These are phyloP conservation scores for Drosophila triauraria DNA, from an alignment of 1,140 invertebrate species.

Conservation along the genomic window DNA sequence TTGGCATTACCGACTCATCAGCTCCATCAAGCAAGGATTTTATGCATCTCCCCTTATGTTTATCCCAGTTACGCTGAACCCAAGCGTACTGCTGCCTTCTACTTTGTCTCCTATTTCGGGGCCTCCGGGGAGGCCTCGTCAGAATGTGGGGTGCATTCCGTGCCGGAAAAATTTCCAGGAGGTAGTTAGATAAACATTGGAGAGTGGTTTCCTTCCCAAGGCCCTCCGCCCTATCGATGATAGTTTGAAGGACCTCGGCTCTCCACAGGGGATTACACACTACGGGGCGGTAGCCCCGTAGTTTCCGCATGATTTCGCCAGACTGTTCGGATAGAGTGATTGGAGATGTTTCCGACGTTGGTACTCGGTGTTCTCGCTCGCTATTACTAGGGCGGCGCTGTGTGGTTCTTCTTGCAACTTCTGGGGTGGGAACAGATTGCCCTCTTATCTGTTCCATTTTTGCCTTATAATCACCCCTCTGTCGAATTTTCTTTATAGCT, in stretches of 20 bases:
- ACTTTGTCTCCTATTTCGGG: slow-evolving; percentile 7
- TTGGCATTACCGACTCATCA: slow-evolving; percentile 21
- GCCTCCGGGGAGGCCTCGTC: slow-evolving; percentile 5
- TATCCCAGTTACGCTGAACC: slow-evolving; percentile 31
- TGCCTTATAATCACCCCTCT: slow-evolving; percentile 21
- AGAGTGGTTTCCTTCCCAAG: slow-evolving; percentile 14
- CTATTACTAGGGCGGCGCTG: slow-evolving; percentile 15
- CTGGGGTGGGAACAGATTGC: slow-evolving; percentile 7
- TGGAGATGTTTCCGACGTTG: slow-evolving; percentile 3
- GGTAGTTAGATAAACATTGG: slow-evolving; percentile 5
- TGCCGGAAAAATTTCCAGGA: slow-evolving; percentile 7
- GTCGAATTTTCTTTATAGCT: slow-evolving; percentile 14
- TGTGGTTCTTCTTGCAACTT: slow-evolving; percentile 1
- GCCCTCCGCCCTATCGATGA: slow-evolving; percentile 10
- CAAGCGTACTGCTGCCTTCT: slow-evolving; percentile 22
- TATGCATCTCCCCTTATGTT: slow-evolving; percentile 21
- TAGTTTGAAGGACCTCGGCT: slow-evolving; percentile 1
- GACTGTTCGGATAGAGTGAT: slow-evolving; percentile 4
- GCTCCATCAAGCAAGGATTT: slow-evolving; percentile 15
- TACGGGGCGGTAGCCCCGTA: neutral
- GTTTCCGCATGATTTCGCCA: slow-evolving; percentile 3
- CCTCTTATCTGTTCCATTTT: slow-evolving; percentile 15
- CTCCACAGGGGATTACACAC: slow-evolving; percentile 7
- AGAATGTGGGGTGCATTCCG: slow-evolving; percentile 12
- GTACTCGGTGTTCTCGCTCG: neutral